These are phyloP conservation scores for Helicoverpa armigera DNA, from an alignment of 1,140 invertebrate genomes.

Conservation along the genomic window DNA sequence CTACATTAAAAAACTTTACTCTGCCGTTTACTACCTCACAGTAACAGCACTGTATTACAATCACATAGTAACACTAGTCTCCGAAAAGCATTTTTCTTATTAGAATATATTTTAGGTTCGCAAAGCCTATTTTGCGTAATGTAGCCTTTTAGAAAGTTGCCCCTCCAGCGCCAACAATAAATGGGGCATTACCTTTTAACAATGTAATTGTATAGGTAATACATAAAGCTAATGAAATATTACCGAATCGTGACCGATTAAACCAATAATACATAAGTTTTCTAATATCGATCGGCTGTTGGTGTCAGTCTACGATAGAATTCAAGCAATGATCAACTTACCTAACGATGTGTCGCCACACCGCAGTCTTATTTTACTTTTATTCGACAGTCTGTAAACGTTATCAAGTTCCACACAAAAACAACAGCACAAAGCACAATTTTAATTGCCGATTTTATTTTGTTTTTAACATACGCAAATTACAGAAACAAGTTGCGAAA, in stretches of 20 bases:
- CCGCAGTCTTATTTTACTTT: slow-evolving; percentile 20
- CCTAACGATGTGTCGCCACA: slow-evolving; percentile 46
- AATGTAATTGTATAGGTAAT: slow-evolving; percentile 9
- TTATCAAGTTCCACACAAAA: slow-evolving; percentile 54
- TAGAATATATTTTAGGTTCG: neutral
- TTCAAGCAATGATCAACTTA: slow-evolving; percentile 22
- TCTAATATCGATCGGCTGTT: slow-evolving; percentile 80
- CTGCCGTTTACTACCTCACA: too few species aligned
- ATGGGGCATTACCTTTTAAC: slow-evolving; percentile 54
- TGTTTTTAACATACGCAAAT: slow-evolving; percentile 51
- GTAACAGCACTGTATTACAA: neutral
- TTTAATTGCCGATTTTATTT: slow-evolving; percentile 46
- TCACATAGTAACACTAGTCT: neutral
- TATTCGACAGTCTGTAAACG: neutral
- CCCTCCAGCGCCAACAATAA: slow-evolving; percentile 51
- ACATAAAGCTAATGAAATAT: slow-evolving; percentile 35
- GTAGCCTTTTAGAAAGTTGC: slow-evolving; percentile 56
- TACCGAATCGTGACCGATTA: slow-evolving; percentile 28
- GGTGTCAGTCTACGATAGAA: slow-evolving; percentile 52
- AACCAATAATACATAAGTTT: slow-evolving; percentile 69
- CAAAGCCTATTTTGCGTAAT: slow-evolving; percentile 2
- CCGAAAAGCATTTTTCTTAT: neutral
- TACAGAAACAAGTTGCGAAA: slow-evolving; percentile 60
- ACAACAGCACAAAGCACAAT: slow-evolving; percentile 44
- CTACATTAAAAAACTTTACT: too few species aligned